Base-by-base conservation (phyloP, 1,140 invertebrate genomes). In the Papilio glaucus region DNA sequence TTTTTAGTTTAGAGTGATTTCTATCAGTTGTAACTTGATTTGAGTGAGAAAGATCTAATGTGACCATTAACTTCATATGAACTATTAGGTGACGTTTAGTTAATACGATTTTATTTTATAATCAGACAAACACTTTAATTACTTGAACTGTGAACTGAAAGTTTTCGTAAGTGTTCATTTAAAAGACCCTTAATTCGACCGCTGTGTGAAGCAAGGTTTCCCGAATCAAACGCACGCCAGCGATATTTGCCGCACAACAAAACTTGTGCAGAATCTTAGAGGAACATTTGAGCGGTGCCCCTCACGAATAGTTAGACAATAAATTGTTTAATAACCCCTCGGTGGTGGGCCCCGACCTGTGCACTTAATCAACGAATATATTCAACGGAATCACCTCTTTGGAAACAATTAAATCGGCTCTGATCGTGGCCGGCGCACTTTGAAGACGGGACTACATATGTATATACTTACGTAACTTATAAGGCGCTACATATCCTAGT, bases 241-340 rank as follows among this genome's bases (percentile, higher is more conserved):
- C 83, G 80, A 83, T 89, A 85, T 84, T 82, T 79, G 67, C 53
- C 67, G 42, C 81, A 75, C 79, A 85, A 85, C 82, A 84, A 79
- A 81, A 87, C 78, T 87, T 87, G 63, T 76, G 70, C 83, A 80
- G 72, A 89, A 88, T 90, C 89, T 91, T 90, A 85, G 80, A 77
- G 74, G 81, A 83, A 80, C 81, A 82, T 85, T 88, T 73, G 83
- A 85, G 82, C 77, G 79, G 81, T 83, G 77, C 85, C 84, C 86
- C 83, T 86, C 81, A 80, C 82, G 82, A 87, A 91, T 88, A 87
- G 86, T 89, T 83, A 88, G 79, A 89, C 89, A 91, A 91, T 91
- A 90, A 91, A 91, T 91, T 90, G 90, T 91, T 87, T 91, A 89
- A 90, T 89, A 91, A 89, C 87, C 86, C 88, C 76, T 82, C 77